phyloP scores from a whole-genome alignment of 1,140 invertebrate species.

The Hyles vespertilio region DNA sequence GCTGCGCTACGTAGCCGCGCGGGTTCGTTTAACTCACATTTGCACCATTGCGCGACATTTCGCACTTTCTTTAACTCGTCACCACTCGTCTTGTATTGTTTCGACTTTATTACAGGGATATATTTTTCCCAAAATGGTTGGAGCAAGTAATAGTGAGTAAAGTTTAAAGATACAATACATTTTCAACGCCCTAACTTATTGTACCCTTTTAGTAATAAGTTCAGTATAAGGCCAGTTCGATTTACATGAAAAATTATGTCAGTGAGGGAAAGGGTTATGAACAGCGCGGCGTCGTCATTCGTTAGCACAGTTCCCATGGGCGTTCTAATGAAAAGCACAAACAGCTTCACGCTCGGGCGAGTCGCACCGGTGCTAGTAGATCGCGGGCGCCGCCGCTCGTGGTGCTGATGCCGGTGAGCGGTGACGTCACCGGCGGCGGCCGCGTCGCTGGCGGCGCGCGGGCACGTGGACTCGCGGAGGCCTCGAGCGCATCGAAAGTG shows the following conservation, averaged over 20 bases:
- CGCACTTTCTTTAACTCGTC: slow-evolving; percentile 49
- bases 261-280: slow-evolving; percentile 12
- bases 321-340: slow-evolving; percentile 55
- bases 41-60: slow-evolving; percentile 48
- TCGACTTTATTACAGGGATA: too few species aligned
- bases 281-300: slow-evolving; percentile 24
- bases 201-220: too few species aligned
- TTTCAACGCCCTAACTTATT: too few species aligned
- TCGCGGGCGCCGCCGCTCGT: slow-evolving; percentile 29
- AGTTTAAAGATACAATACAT: too few species aligned
- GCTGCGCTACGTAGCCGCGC: not conserved
- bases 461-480: slow-evolving; percentile 62
- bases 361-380: slow-evolving; percentile 24
- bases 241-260: slow-evolving; percentile 6
- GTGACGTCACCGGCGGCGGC: slow-evolving; percentile 60
- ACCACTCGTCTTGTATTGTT: not conserved
- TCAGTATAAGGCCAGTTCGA: too few species aligned
- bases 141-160: too few species aligned
- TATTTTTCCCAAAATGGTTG: too few species aligned
- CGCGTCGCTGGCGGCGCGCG: slow-evolving; percentile 36
- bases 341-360: slow-evolving; percentile 47
- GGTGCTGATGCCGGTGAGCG: slow-evolving; percentile 35
- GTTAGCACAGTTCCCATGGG: slow-evolving; percentile 55
- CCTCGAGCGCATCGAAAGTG: slow-evolving; percentile 72
- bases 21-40: slow-evolving; percentile 29